Evolutionary conservation across 2,888 invertebrate species (phyloP), one percentile per base, ranked within the genome.

Genomic region (Chaitophorus viminalis): DNA sequence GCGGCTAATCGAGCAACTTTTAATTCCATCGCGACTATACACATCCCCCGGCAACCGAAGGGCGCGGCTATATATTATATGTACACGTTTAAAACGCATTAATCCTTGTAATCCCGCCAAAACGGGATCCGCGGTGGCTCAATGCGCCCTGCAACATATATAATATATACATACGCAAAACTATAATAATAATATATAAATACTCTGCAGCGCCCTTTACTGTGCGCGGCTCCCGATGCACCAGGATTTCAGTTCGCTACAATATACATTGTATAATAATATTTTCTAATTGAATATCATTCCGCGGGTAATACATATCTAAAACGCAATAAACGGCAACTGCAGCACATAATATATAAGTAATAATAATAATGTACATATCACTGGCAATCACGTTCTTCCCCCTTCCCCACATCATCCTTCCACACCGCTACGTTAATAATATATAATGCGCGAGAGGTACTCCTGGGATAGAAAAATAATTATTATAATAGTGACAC

Each of bases 1-100:
- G 74, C 87, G 87, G 87, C 87, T 81, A 87, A 87, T 87, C 87
- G 87, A 81, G 74, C 87, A 31, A 81, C 87, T 87, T 87, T 87
- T 87, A 87, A 86, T 86, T 86, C 86, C 54, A 39, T 11, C 65
- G 46, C 65, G 36, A 25, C 6, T 17, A 14, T 6, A 36, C 33
- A 31, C 9, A 25, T 25, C 72, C 81, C 46, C 0, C 72, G 60
- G 1, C 76, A 46, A 1, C 46, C 75, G 75, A 5, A n/a, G 31
- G 52, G 21, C 33, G 77, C 21, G 9, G 31, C 36, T 0, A 21
- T 9, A 4, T 29, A 4, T 46, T 0, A 21, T 9, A 4, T 29
- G 11, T 46, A 46, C 46, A 31, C 25, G 76, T 77, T 84, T 52
- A 6, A 65, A 87, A 65, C 87, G 31, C 87, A 87, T 87, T 87